Percentiles rank a stretch among this genome's conserved stretches.
Evolutionary conservation across 1,140 invertebrate genomes (phyloP).

Genomic region (Brachionus asplanchnoidis): DNA sequence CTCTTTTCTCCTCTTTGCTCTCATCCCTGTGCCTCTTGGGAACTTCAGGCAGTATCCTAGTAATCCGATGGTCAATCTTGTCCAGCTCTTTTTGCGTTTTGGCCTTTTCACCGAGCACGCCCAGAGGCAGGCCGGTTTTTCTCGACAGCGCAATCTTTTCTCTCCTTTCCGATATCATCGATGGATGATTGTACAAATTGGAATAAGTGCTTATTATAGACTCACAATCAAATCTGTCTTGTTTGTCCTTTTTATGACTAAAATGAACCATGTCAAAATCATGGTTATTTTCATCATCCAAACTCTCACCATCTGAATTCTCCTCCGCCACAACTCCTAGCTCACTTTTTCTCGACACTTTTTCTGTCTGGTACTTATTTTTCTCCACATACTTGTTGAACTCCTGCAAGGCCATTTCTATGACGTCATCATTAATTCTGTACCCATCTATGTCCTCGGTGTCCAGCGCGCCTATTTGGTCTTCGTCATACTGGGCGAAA

Average conservation of each 20-base stretch:
- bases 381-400: conserved; percentile 31
- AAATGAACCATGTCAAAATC: conserved; percentile 60
- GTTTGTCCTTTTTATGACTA: conserved; percentile 59
- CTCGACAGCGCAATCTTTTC: conserved; percentile 57
- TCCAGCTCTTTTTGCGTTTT: conserved; percentile 51
- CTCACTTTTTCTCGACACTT: neutral
- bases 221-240: conserved; percentile 85
- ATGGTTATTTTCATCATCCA: conserved; percentile 53
- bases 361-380: conserved; percentile 27
- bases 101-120: conserved; percentile 38
- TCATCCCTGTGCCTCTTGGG: conserved; percentile 69
- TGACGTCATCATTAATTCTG: conserved; percentile 63
- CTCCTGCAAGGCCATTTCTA: conserved; percentile 55
- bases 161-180: conserved; percentile 71
- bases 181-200: conserved; percentile 82
- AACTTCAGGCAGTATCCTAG: conserved; percentile 40
- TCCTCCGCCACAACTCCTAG: neutral
- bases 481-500: conserved; percentile 74
- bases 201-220: conserved; percentile 83
- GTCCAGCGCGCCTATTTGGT: conserved; percentile 79
- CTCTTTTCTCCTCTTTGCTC: conserved; percentile 71
- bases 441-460: conserved; percentile 81
- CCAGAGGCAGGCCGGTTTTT: conserved; percentile 41
- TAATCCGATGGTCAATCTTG: neutral
- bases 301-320: conserved; percentile 46